These are phyloP conservation scores for Bhutanitis thaidina DNA, from an alignment of 2,888 invertebrate species.

Conservation along the genomic window DNA sequence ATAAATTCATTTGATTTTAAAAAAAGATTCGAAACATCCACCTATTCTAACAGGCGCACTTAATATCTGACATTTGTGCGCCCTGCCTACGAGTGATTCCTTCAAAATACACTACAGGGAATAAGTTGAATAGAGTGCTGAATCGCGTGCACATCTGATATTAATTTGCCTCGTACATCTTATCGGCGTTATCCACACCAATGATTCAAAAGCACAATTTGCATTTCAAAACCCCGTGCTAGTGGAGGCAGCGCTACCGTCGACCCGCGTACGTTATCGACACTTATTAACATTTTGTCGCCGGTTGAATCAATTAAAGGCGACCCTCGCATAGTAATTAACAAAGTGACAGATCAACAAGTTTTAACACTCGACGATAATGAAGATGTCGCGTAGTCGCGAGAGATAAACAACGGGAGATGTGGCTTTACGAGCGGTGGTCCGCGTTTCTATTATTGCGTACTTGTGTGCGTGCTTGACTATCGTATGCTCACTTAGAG, in stretches of 20 bases:
- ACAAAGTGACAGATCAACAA: slow-evolving; percentile 72
- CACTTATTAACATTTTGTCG: slow-evolving; percentile 76
- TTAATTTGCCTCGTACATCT: slow-evolving; percentile 52
- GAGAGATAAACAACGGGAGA: slow-evolving; percentile 33
- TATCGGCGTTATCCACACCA: slow-evolving; percentile 53
- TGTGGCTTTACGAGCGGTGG: slow-evolving; percentile 10
- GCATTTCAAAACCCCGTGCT: slow-evolving; percentile 48
- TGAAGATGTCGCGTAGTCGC: slow-evolving; percentile 67
- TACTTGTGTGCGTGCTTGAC: background rate
- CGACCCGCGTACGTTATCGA: slow-evolving; percentile 47
- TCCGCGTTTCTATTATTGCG: slow-evolving; percentile 5
- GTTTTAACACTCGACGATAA: slow-evolving; percentile 75
- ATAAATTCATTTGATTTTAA: slow-evolving; percentile 18
- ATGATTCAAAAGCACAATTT: slow-evolving; percentile 57
- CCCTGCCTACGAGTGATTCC: background rate
- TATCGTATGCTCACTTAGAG: too few species aligned
- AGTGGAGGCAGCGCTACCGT: slow-evolving; percentile 28
- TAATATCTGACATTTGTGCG: slow-evolving; percentile 16
- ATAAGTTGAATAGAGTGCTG: slow-evolving; percentile 35
- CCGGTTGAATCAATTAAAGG: slow-evolving; percentile 70
- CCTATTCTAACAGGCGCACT: slow-evolving; percentile 21
- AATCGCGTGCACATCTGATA: slow-evolving; percentile 57
- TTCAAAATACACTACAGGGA: background rate
- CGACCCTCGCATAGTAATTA: slow-evolving; percentile 70
- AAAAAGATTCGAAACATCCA: slow-evolving; percentile 16